A percentile compares a stretch with the other conserved stretches of the same genome.
Conservation (phyloP, 2,888 invertebrate genomes). For the Yponomeuta malinellus region DNA sequence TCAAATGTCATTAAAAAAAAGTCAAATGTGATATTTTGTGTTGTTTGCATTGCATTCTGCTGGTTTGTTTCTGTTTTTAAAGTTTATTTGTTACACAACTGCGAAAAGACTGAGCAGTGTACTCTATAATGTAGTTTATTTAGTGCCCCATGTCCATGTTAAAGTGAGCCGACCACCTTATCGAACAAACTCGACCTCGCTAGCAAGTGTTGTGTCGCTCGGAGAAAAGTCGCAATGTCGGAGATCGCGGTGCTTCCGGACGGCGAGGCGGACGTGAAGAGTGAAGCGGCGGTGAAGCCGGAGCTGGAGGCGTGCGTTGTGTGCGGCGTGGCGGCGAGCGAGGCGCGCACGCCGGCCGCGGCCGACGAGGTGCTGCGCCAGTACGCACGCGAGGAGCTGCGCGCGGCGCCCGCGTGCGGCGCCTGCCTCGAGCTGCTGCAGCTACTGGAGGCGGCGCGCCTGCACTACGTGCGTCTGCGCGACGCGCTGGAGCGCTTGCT, state of each 20-base stretch:
- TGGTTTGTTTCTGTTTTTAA: too few species aligned
- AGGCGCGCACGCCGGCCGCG: slow-evolving; percentile 36
- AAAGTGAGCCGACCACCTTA: too few species aligned
- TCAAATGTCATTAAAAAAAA: too few species aligned
- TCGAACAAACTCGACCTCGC: background rate
- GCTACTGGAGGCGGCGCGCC: slow-evolving; percentile 55
- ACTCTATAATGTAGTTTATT: too few species aligned
- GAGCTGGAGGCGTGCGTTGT: slow-evolving; percentile 55
- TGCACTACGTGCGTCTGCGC: slow-evolving; percentile 54
- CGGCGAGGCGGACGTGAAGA: slow-evolving; percentile 42
- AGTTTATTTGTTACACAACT: too few species aligned
- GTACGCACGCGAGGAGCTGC: slow-evolving; percentile 37
- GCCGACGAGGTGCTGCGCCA: slow-evolving; percentile 40
- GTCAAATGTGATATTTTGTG: too few species aligned
- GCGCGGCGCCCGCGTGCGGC: slow-evolving; percentile 26
- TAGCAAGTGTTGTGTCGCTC: background rate
- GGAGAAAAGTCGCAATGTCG: background rate
- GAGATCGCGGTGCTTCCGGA: background rate
- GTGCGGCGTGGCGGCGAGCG: slow-evolving; percentile 42
- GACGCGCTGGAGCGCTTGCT: slow-evolving; percentile 58
- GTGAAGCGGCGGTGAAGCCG: slow-evolving; percentile 39
- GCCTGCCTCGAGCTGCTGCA: slow-evolving; percentile 55
- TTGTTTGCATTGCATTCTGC: too few species aligned
- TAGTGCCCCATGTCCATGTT: too few species aligned
- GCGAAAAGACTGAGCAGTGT: too few species aligned